Evolutionary conservation across 2,113 vertebrate species (phyloP), one percentile per base, ranked within the genome.

Genomic region (Rhombomys opimus): DNA sequence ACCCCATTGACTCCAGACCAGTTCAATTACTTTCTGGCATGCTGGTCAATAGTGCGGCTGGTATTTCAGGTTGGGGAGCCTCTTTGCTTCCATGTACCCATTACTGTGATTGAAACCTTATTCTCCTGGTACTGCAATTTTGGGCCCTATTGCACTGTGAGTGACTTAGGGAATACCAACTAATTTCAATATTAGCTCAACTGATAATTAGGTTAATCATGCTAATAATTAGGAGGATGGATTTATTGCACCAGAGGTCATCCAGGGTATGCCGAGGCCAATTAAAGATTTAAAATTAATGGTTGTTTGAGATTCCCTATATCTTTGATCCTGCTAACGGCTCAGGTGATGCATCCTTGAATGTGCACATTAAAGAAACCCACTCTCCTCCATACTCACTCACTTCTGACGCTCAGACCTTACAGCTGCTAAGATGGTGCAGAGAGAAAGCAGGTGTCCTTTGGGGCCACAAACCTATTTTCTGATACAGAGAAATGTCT

Each of bases 221-320:
- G 91, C 76, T 94, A 90, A 97, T 97, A 95, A 96, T 96, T 92
- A 96, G 63, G 61, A 91, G 87, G 70, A 77, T 97, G 54, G 52
- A 87, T 97, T 96, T 93, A 91, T 92, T 87, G 80, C 54, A 89
- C 46, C 87, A 63, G 84, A 94, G 96, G 76, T 89, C 93, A 91
- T 93, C 87, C 59, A 93, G 82, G 61, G 14, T 78, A 82, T 50
- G 57, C 84, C 82, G 87, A 91, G 70, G 52, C 81, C 89, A 96
- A 97, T 92, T 94, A 86, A 73, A 97, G 85, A 96, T 85, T 87
- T 1, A 96, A 95, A 95, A 96, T 91, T 80, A 93, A 89, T 92
- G 93, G 50, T 57, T 10, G 0, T 87, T 95, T 91, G 90, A 90
- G 93, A 57, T 72, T 95, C 38, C n/a, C 59, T 27, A 22, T 22